These are phyloP conservation scores for Eubasilissa regina DNA, from an alignment of 1,140 invertebrate genomes.

Conservation along the genomic window DNA sequence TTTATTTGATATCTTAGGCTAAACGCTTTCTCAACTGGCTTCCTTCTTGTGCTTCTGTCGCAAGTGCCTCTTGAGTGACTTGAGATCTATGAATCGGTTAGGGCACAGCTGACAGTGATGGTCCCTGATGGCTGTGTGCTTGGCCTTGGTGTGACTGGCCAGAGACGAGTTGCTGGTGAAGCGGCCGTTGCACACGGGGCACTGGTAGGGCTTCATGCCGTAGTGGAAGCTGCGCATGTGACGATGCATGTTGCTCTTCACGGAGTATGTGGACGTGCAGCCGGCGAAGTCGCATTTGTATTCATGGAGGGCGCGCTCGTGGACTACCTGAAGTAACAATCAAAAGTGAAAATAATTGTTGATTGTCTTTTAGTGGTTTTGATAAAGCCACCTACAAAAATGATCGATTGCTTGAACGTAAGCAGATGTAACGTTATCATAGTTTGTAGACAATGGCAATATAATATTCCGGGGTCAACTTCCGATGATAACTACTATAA, in stretches of 20 bases:
- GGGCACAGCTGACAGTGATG: conserved; percentile 17
- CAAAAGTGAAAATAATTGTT: neutral
- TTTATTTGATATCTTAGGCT: too few relatives aligned
- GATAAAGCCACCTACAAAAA: too few relatives aligned
- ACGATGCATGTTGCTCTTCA: conserved; percentile 49
- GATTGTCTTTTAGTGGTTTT: too few relatives aligned
- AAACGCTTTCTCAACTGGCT: neutral
- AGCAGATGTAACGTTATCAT: too few relatives aligned
- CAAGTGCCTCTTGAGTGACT: conserved; percentile 22
- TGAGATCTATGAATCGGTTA: conserved; percentile 18
- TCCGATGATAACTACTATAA: too few relatives aligned
- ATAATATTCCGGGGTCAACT: too few relatives aligned
- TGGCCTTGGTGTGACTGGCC: conserved; percentile 19
- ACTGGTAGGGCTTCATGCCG: conserved; percentile 48
- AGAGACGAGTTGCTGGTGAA: conserved; percentile 46
- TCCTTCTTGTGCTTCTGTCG: conserved; percentile 12
- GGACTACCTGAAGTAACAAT: conserved; percentile 32
- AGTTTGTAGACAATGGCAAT: too few relatives aligned
- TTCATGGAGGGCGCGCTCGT: conserved; percentile 15
- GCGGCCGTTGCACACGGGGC: conserved; percentile 21
- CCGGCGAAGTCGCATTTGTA: conserved; percentile 46
- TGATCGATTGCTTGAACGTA: too few relatives aligned
- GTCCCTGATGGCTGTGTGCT: conserved; percentile 25
- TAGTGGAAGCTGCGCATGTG: conserved; percentile 53
- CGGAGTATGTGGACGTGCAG: conserved; percentile 35